These are phyloP conservation scores for Ranitomeya imitator DNA, from an alignment of 2,113 vertebrate species.

Conservation along the genomic window DNA sequence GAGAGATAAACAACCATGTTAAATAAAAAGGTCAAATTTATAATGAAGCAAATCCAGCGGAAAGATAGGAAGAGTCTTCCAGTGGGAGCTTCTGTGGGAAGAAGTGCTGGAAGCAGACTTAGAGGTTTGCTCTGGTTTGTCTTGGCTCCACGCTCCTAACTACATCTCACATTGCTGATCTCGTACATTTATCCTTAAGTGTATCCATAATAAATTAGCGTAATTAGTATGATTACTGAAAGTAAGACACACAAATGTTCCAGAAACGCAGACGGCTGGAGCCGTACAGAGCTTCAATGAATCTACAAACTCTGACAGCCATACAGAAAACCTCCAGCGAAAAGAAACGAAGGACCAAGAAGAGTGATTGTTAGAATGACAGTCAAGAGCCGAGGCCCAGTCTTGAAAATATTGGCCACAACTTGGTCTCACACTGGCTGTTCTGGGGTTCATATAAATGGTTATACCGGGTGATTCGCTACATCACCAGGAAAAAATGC, in stretches of 20 bases:
- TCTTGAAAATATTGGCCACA: background rate
- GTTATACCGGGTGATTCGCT: background rate
- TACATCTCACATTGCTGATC: constrained; percentile 38
- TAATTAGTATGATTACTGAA: constrained; percentile 43
- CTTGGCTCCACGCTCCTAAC: constrained; percentile 11
- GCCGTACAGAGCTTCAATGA: constrained; percentile 26
- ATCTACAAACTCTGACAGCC: constrained; percentile 35
- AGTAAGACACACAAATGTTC: constrained; percentile 40
- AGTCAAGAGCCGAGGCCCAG: background rate
- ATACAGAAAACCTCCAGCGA: constrained; percentile 5
- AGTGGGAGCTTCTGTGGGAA: background rate
- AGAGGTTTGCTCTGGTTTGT: constrained; percentile 27
- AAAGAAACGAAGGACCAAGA: constrained; percentile 23
- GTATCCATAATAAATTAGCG: constrained; percentile 41
- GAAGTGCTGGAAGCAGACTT: background rate
- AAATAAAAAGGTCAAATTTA: background rate
- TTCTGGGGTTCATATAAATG: background rate
- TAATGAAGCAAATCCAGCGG: background rate
- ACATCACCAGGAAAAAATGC: no score
- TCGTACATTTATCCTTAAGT: constrained; percentile 40
- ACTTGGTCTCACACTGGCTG: background rate
- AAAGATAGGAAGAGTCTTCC: background rate
- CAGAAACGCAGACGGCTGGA: constrained; percentile 40
- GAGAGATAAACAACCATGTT: background rate
- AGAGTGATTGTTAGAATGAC: background rate